These are phyloP conservation scores for Hippolais icterina DNA, from an alignment of 2,113 vertebrate genomes.

Conservation along the genomic window DNA sequence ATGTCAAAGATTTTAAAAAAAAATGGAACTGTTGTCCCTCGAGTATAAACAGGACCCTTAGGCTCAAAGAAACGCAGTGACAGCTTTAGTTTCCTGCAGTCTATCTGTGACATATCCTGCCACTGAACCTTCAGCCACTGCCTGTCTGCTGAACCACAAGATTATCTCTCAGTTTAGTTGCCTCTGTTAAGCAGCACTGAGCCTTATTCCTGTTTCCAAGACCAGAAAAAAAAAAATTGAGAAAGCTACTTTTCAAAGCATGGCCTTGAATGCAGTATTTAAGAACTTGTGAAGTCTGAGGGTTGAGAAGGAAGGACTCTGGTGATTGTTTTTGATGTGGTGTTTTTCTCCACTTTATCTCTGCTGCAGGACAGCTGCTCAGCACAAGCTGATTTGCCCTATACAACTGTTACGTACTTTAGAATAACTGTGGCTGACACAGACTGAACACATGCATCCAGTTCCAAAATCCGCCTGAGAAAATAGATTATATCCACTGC, in stretches of 20 bases:
- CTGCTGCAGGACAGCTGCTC: conserved; percentile 1
- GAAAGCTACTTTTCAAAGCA: neutral
- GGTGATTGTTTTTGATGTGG: neutral
- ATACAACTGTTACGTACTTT: accelerated
- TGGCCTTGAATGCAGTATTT: neutral
- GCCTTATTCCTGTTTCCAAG: neutral
- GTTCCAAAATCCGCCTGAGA: neutral
- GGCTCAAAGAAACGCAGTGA: neutral
- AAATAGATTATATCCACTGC: neutral
- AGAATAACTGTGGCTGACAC: neutral
- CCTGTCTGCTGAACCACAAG: neutral
- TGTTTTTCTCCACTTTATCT: neutral
- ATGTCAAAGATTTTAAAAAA: neutral
- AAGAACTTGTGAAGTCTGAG: neutral
- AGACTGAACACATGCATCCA: neutral
- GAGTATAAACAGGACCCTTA: neutral
- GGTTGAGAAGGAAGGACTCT: neutral
- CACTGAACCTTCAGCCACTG: neutral
- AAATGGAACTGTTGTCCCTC: neutral
- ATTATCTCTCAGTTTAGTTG: neutral
- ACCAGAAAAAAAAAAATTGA: neutral
- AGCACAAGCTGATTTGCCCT: conserved; percentile 12
- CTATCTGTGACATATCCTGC: neutral
- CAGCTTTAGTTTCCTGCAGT: neutral
- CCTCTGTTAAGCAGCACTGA: neutral